phyloP scores from a whole-genome alignment of 2,113 vertebrate genomes.

The Sus scrofa region DNA sequence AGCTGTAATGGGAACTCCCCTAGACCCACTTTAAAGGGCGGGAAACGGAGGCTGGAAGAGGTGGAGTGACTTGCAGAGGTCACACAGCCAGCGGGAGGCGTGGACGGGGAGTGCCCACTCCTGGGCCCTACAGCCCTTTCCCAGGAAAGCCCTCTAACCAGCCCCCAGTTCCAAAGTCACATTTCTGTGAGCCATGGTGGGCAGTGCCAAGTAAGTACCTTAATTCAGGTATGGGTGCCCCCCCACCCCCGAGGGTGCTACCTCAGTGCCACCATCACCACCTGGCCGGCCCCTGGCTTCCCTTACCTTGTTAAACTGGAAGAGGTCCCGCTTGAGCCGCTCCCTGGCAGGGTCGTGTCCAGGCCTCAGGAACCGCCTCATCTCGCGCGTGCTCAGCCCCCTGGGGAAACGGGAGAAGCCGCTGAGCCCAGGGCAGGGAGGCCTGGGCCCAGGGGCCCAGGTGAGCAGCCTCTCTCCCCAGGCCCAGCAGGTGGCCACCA shows the following conservation, averaged over 20 bases:
- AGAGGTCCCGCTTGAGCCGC: constrained; percentile 96
- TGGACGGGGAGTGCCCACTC: not conserved
- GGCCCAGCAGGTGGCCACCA: not conserved
- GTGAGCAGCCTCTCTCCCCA: not conserved
- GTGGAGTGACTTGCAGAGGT: not conserved
- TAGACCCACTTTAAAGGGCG: not conserved
- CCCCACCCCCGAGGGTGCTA: not conserved
- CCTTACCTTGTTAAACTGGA: constrained; percentile 96
- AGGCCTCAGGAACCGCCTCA: constrained; percentile 97
- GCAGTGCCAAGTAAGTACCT: not conserved
- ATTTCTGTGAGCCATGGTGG: not conserved
- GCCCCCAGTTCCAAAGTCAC: not conserved
- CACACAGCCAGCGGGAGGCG: not conserved
- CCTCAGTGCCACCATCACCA: not conserved
- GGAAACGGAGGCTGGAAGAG: not conserved
- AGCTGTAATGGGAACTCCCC: no score
- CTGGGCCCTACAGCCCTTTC: not conserved
- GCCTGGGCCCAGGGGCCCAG: not conserved
- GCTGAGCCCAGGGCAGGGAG: not conserved
- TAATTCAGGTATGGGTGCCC: not conserved
- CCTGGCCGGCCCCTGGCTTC: accelerated
- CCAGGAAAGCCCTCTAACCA: not conserved
- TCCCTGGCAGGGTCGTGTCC: constrained; percentile 96
- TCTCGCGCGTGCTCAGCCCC: constrained; percentile 82
- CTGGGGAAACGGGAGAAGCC: not conserved